Conservation (phyloP, 2,797 vertebrate species). For the Crenichthys baileyi region DNA sequence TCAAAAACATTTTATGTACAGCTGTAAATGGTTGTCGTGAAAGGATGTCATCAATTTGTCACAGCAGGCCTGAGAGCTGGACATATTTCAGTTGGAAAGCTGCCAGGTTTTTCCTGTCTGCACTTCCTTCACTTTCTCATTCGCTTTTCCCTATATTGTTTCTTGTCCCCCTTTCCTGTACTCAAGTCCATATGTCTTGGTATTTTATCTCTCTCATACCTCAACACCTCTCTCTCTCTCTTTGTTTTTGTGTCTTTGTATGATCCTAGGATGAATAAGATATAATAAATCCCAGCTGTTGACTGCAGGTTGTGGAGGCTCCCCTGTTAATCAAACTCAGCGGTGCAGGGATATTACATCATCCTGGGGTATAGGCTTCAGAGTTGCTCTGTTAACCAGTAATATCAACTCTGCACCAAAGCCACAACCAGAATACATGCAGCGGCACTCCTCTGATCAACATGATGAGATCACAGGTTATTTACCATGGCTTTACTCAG, state of each 20-base stretch:
- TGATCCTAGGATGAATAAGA: slow-evolving; percentile 32
- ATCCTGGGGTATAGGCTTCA: slow-evolving; percentile 41
- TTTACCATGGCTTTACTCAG: background rate
- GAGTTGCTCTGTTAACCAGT: slow-evolving; percentile 36
- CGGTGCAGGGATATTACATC: slow-evolving; percentile 43
- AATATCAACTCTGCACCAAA: slow-evolving; percentile 22
- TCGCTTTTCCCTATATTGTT: slow-evolving; percentile 22
- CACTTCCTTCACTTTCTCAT: slow-evolving; percentile 15
- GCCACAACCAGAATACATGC: slow-evolving; percentile 29
- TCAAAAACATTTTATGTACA: slow-evolving; percentile 14
- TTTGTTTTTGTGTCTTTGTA: slow-evolving; percentile 26
- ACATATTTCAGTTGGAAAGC: slow-evolving; percentile 37
- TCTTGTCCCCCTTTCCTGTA: slow-evolving; percentile 15
- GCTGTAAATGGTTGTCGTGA: slow-evolving; percentile 33
- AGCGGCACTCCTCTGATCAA: slow-evolving; percentile 21
- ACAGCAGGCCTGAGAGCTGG: slow-evolving; percentile 30
- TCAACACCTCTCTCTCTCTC: slow-evolving; percentile 14
- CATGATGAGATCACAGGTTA: background rate
- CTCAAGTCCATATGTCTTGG: slow-evolving; percentile 21
- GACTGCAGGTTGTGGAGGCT: slow-evolving; percentile 42
- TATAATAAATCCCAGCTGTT: slow-evolving; percentile 43
- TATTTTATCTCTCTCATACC: slow-evolving; percentile 17
- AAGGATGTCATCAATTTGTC: slow-evolving; percentile 51
- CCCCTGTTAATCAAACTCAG: slow-evolving; percentile 65
- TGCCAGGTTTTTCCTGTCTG: slow-evolving; percentile 19